phyloP scores from a whole-genome alignment of 1,140 invertebrate genomes.

The Hylaeus volcanicus region DNA sequence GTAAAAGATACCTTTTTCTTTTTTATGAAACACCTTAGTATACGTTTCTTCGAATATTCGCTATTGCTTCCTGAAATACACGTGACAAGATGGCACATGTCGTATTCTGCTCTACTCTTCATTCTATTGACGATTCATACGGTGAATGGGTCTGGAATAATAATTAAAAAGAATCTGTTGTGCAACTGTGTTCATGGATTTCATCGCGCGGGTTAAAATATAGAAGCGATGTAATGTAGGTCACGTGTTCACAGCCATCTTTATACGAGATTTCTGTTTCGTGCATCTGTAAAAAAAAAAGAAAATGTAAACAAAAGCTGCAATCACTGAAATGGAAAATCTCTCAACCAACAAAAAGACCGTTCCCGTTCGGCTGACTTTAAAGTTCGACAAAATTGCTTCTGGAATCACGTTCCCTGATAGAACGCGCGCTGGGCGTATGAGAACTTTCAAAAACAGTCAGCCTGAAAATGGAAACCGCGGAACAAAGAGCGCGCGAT shows the following conservation, averaged over 20 bases:
- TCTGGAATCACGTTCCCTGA: slow-evolving; percentile 25
- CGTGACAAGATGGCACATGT: no score
- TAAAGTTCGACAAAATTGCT: slow-evolving; percentile 47
- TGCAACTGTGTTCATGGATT: background rate
- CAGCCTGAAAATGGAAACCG: slow-evolving; percentile 13
- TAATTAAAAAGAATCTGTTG: no score
- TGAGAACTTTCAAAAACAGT: slow-evolving; percentile 17
- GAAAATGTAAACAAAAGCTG: background rate
- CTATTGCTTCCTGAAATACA: no score
- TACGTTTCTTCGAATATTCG: no score
- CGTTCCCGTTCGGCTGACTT: slow-evolving; percentile 37
- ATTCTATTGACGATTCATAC: no score
- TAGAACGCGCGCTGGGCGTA: slow-evolving; percentile 10
- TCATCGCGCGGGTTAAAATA: background rate
- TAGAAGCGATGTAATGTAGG: slow-evolving; percentile 17
- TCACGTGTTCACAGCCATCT: background rate
- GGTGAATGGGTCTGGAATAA: no score
- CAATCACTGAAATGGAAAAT: slow-evolving; percentile 44
- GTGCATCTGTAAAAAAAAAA: background rate
- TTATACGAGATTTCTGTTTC: slow-evolving; percentile 26
- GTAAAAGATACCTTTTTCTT: no score
- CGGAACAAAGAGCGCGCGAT: background rate
- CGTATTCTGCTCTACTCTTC: no score
- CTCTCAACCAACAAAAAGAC: slow-evolving; percentile 21
- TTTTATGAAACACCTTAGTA: no score